Evolutionary conservation across 2,113 vertebrate genomes (phyloP), one percentile per base, ranked within the genome.

Genomic region (Blennius ocellaris): DNA sequence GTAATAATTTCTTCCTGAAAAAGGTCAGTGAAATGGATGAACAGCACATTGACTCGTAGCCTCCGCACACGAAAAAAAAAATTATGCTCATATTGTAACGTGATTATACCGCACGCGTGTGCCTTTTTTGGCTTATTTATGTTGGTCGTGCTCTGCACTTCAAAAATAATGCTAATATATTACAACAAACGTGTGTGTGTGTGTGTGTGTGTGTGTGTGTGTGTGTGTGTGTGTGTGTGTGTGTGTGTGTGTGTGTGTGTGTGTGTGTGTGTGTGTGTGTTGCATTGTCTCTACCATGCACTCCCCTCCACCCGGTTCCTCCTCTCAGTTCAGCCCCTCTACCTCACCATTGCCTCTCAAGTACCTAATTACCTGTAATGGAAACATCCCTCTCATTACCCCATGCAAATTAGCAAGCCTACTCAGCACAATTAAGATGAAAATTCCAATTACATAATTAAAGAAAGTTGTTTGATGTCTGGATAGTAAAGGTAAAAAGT

Each of bases 291-390:
- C 38, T 83, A 37, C 51, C 51, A 73, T 69, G 69, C 61, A 56
- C 72, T 16, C 59, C 57, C 37, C 57, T 61, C 73, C 81, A 49
- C 69, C 69, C 83, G 55, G 69, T 65, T 81, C 80, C 80, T 51
- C 78, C 52, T 76, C 77, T 87, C 73, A 70, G 17, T 72, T 80
- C 80, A 84, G 81, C 85, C 90, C 87, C 72, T 90, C 84, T 75
- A 82, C 87, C 90, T 89, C 87, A 81, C 81, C 78, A 85, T 83
- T 81, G 85, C 89, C 89, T 93, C 92, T 90, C 89, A 91, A 93
- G 85, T 83, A 92, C 88, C 92, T 94, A 94, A 94, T 94, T 94
- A 94, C 93, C 92, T 94, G 92, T 93, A 93, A 94, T 94, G 84
- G 92, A 93, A 94, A 93, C 94, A 92, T 94, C 92, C 91, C 91